These are phyloP conservation scores for Poicephalus meyeri DNA, from an alignment of 2,113 vertebrate species.

Conservation along the genomic window DNA sequence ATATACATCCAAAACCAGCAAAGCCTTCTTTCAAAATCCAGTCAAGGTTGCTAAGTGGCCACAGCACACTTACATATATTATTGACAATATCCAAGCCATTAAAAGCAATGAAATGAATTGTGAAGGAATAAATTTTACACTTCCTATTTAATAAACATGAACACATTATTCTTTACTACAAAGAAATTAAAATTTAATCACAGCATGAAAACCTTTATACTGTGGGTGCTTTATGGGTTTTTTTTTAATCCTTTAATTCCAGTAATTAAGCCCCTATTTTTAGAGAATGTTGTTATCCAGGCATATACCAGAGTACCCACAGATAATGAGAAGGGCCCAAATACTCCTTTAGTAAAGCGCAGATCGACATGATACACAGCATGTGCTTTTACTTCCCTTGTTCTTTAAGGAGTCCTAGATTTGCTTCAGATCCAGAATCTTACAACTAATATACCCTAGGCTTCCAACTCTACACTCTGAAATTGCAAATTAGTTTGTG, in stretches of 20 bases:
- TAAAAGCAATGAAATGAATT: slow-evolving; percentile 44
- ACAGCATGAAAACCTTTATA: neutral
- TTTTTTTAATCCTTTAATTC: neutral
- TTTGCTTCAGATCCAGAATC: neutral
- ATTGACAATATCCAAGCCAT: slow-evolving; percentile 7
- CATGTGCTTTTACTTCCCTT: neutral
- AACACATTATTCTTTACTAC: slow-evolving; percentile 17
- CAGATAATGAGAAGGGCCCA: neutral
- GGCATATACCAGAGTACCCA: neutral
- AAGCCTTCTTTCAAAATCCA: slow-evolving; percentile 12
- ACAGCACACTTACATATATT: neutral
- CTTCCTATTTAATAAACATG: slow-evolving; percentile 56
- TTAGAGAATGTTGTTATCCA: neutral
- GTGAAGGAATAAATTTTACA: slow-evolving; percentile 24
- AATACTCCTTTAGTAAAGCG: neutral
- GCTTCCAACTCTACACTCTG: neutral
- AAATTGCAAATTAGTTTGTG: neutral
- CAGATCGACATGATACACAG: neutral
- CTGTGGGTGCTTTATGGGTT: neutral
- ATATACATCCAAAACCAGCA: neutral
- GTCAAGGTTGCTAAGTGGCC: slow-evolving; percentile 32
- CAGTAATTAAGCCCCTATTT: neutral
- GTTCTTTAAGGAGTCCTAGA: neutral
- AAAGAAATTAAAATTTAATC: slow-evolving; percentile 61
- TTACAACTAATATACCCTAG: neutral